Conservation (phyloP, 2,888 invertebrate genomes). For the Mimumesa dahlbomi region DNA sequence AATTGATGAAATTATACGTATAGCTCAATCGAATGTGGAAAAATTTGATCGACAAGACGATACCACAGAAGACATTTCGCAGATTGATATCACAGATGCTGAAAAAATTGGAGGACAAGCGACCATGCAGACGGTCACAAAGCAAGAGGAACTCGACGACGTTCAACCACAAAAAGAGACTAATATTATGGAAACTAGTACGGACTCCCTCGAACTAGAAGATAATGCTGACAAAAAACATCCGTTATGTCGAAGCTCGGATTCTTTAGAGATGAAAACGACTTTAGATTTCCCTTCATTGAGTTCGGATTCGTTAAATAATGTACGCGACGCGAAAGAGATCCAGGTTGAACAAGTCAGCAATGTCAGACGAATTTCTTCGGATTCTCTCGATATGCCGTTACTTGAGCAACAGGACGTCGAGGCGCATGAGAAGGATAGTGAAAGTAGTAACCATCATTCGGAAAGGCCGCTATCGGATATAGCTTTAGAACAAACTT, state of each 20-base stretch:
- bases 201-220: conserved; percentile 84
- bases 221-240: conserved; percentile 77
- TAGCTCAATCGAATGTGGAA: conserved; percentile 86
- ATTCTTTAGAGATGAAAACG: conserved; percentile 85
- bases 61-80: conserved; percentile 82
- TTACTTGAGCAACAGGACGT: conserved; percentile 66
- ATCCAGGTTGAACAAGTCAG: conserved; percentile 66
- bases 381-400: conserved; percentile 77
- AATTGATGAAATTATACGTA: conserved; percentile 86
- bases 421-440: conserved; percentile 46
- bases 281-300: conserved; percentile 78
- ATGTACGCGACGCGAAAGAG: conserved; percentile 72
- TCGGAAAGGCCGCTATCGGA: conserved; percentile 57
- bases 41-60: conserved; percentile 83
- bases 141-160: conserved; percentile 32
- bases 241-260: conserved; percentile 84
- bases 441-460: conserved; percentile 54
- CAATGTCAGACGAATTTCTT: conserved; percentile 74
- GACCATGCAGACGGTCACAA: conserved; percentile 8
- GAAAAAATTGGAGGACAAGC: conserved; percentile 53
- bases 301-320: conserved; percentile 78
- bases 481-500: conserved; percentile 58
- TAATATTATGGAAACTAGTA: conserved; percentile 84
- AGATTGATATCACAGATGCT: conserved; percentile 72
- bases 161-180: conserved; percentile 69